Percentiles rank a stretch among this genome's conserved stretches.
phyloP scores from a whole-genome alignment of 2,797 vertebrate species.

The Malurus leucopterus region DNA sequence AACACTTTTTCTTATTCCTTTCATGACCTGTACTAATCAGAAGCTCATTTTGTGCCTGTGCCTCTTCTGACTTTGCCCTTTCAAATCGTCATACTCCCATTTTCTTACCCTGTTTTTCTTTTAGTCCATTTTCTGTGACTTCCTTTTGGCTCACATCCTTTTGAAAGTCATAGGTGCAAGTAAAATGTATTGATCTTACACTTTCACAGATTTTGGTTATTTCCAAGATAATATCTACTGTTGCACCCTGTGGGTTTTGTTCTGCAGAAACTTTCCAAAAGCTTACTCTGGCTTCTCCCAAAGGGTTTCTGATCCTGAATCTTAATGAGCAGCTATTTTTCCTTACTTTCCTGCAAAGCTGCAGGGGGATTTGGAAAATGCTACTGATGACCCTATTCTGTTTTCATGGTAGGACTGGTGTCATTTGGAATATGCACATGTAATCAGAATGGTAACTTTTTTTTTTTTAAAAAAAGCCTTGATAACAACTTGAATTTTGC shows the following conservation, averaged over 20 bases:
- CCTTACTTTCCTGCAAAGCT: not conserved
- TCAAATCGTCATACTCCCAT: conserved; percentile 11
- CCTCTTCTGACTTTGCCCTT: conserved; percentile 51
- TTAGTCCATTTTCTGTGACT: conserved; percentile 40
- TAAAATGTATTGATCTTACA: conserved; percentile 22
- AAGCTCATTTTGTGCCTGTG: conserved; percentile 40
- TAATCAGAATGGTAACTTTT: not conserved
- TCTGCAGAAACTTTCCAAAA: conserved; percentile 20
- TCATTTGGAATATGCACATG: not conserved
- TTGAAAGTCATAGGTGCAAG: conserved; percentile 17
- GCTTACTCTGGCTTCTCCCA: not conserved
- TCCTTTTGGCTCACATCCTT: conserved; percentile 17
- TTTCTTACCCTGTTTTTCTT: conserved; percentile 31
- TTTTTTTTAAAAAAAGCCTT: not conserved
- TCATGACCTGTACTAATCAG: conserved; percentile 56
- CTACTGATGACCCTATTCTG: not conserved
- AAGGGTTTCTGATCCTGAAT: not conserved
- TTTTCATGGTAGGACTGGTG: not conserved
- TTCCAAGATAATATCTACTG: not conserved
- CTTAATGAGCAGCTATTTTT: not conserved
- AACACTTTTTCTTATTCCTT: conserved; percentile 40
- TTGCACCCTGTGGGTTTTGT: not conserved
- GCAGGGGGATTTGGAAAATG: not conserved
- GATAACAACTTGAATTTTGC: conserved; percentile 24
- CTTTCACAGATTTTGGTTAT: conserved; percentile 15